Percentiles rank a stretch among this genome's conserved stretches.
These are phyloP conservation scores for Ormyrus thymus DNA, from an alignment of 2,888 invertebrate genomes.

Conservation along the genomic window DNA sequence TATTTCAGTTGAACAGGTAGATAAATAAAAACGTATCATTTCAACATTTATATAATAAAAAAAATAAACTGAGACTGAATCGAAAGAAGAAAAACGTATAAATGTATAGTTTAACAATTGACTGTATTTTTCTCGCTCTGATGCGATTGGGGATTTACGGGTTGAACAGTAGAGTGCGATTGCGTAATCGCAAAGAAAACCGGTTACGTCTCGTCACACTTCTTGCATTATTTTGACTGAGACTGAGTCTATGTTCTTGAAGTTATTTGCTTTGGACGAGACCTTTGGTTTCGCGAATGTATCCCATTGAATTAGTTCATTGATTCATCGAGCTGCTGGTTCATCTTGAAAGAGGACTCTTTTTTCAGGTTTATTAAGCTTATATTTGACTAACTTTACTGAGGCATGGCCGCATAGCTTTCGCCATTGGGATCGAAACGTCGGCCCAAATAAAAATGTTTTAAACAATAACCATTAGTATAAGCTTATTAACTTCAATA, in stretches of 20 bases:
- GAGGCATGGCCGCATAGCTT: too few species aligned
- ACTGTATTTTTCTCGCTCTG: neutral
- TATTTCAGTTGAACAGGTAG: too few species aligned
- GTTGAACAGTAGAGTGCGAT: neutral
- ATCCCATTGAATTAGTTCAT: constrained; percentile 1
- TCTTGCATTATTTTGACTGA: constrained; percentile 43
- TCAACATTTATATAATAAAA: too few species aligned
- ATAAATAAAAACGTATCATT: too few species aligned
- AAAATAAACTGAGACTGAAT: too few species aligned
- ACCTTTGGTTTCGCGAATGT: constrained; percentile 8
- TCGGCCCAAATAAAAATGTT: too few species aligned
- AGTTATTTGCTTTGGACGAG: neutral
- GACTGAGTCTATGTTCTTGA: neutral
- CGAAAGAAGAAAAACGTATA: too few species aligned
- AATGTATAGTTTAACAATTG: too few species aligned
- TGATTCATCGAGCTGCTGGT: neutral
- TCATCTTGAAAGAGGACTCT: neutral
- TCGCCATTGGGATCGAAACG: too few species aligned
- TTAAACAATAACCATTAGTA: too few species aligned
- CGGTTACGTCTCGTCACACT: constrained; percentile 43
- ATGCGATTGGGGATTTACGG: constrained; percentile 2
- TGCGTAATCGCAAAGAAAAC: constrained; percentile 32
- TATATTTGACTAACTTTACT: too few species aligned
- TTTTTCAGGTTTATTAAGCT: neutral
- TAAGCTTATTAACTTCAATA: too few species aligned